Evolutionary conservation across 2,888 invertebrate species (phyloP), one percentile per base, ranked within the genome.

Genomic region (Lithosia quadra): DNA sequence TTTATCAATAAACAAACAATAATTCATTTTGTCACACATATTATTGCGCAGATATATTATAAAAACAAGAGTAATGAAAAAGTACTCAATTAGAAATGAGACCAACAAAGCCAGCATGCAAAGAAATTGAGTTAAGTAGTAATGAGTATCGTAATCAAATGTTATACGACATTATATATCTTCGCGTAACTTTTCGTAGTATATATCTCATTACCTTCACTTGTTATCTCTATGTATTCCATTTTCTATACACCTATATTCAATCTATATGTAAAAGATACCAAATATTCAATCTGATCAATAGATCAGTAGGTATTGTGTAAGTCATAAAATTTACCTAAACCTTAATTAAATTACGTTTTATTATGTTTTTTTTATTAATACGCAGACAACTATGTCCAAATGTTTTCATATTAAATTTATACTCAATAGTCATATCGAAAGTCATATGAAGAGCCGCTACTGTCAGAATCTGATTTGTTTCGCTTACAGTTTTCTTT

Each of bases 361-460:
- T 64, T 64, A 56, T 64, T 64, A 63, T 53, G 63, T 34, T 22
- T 63, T 33, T 0, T 24, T 49, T 62, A 55, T 53, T 34, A 63
- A 55, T 33, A 43, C 24, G 3, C 2, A 9, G 18, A 36, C 24
- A 18, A 7, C 3, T 18, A 18, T 39, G 10, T 43, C 18, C 22
- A 18, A 34, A 63, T 8, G 21, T 33, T 43, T 5, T 18, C 21
- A 15, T 11, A 34, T 15, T 15, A 15, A 53, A 18, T 24, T 49
- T 49, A 24, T 18, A 22, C 22, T 85, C 73, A 91, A 74, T 91
- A 90, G 77, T 90, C 90, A 69, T 85, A 80, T 76, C 62, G 88
- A 75, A 76, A 90, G 71, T 90, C 87, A 64, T 80, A 90, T 15
- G 85, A 82, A 36, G 70, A 74, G 21, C 53, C 21, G 53, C 81